phyloP scores from a whole-genome alignment of 1,140 invertebrate species.

The Ostrea edulis region DNA sequence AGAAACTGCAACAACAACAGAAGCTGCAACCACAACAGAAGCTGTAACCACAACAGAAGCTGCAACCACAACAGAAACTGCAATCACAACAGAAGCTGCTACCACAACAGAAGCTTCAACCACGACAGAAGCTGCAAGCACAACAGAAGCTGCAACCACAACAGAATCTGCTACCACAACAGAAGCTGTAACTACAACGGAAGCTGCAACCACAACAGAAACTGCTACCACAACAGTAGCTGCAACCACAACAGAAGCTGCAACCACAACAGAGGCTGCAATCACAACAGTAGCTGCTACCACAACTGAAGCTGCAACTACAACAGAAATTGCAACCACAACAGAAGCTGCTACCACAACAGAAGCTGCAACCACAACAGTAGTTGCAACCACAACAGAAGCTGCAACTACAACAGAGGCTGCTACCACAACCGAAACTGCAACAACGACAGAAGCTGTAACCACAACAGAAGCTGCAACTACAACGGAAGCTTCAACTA shows the following conservation, averaged over 20 bases:
- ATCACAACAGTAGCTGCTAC: neutral
- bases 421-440: neutral
- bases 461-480: neutral
- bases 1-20: neutral
- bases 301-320: neutral
- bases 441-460: neutral
- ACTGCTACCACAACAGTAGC: neutral
- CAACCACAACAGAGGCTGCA: neutral
- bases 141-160: neutral
- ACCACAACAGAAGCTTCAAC: slow-evolving; percentile 22
- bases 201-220: neutral
- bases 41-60: neutral
- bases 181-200: neutral
- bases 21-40: neutral
- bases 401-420: neutral
- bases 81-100: neutral
- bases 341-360: neutral
- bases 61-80: neutral
- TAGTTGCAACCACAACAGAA: neutral
- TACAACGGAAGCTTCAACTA: neutral
- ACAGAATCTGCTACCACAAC: neutral
- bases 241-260: neutral
- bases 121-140: neutral
- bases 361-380: neutral
- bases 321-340: neutral